Percentiles rank a stretch among this genome's conserved stretches.
phyloP scores from a whole-genome alignment of 2,797 vertebrate species.

The Macropus fuliginosus region DNA sequence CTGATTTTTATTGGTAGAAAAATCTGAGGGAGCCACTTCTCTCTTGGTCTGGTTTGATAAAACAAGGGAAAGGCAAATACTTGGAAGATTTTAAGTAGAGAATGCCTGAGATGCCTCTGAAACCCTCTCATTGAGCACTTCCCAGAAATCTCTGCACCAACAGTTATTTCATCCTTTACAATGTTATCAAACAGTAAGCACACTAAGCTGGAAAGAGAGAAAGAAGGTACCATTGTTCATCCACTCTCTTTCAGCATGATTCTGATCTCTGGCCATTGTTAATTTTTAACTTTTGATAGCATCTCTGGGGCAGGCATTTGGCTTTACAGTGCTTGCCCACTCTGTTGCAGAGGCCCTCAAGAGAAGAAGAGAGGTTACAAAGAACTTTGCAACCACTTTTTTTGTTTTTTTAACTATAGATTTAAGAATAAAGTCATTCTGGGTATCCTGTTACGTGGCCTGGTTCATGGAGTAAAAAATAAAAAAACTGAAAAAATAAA shows the following conservation, averaged over 20 bases:
- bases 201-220: slow-evolving; percentile 11
- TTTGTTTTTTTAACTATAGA: not conserved
- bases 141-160: slow-evolving; percentile 50
- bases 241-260: slow-evolving; percentile 7
- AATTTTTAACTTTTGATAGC: slow-evolving; percentile 67
- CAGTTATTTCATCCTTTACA: slow-evolving; percentile 76
- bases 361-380: slow-evolving; percentile 5
- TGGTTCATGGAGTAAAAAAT: not conserved
- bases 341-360: slow-evolving; percentile 1
- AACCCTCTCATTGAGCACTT: not conserved
- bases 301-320: slow-evolving; percentile 41
- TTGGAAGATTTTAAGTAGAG: not conserved
- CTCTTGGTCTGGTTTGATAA: not conserved
- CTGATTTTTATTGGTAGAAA: not conserved
- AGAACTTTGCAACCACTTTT: slow-evolving; percentile 33
- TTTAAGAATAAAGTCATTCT: slow-evolving; percentile 47
- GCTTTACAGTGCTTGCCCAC: not conserved
- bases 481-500: slow-evolving; percentile 15
- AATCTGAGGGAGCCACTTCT: not conserved
- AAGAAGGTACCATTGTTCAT: slow-evolving; percentile 39
- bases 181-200: slow-evolving; percentile 65
- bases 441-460: fast-evolving
- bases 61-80: slow-evolving; percentile 3
- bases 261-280: slow-evolving; percentile 9
- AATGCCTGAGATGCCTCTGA: too few relatives aligned